Evolutionary conservation across 2,797 vertebrate species (phyloP).

Genomic region (Oreochromis mossambicus): DNA sequence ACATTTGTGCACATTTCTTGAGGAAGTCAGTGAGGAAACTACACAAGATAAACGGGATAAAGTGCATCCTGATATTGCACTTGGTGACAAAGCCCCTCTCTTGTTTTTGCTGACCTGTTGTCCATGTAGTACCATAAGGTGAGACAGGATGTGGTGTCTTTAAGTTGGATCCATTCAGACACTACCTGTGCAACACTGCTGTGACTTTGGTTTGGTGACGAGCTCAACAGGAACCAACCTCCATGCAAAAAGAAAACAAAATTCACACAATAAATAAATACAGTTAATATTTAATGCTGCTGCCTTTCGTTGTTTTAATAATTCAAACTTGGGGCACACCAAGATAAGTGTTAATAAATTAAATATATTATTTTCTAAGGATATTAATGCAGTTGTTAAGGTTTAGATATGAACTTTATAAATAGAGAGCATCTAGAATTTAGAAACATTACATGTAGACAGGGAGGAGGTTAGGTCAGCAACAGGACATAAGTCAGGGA

Average conservation of each 20-base stretch:
- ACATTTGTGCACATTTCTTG: conserved; percentile 52
- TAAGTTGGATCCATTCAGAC: conserved; percentile 71
- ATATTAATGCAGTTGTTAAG: neutral
- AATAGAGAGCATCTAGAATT: neutral
- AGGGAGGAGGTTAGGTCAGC: neutral
- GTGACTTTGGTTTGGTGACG: conserved; percentile 19
- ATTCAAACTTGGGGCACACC: neutral
- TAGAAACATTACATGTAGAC: neutral
- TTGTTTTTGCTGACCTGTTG: conserved; percentile 62
- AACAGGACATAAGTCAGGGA: neutral
- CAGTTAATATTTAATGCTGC: neutral
- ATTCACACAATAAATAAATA: neutral
- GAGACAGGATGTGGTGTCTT: conserved; percentile 55
- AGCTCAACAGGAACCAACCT: conserved; percentile 76
- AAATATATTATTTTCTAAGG: neutral
- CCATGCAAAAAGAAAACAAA: neutral
- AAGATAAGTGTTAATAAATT: neutral
- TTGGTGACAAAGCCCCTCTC: neutral
- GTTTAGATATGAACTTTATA: neutral
- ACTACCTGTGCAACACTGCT: conserved; percentile 48
- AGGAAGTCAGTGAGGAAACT: conserved; percentile 66
- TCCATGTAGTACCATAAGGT: conserved; percentile 71
- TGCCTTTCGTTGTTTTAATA: neutral
- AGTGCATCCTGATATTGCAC: conserved; percentile 27
- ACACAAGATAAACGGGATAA: conserved; percentile 36